Base-by-base conservation (phyloP, 2,797 vertebrate genomes). In the Tolypeutes matacus region DNA sequence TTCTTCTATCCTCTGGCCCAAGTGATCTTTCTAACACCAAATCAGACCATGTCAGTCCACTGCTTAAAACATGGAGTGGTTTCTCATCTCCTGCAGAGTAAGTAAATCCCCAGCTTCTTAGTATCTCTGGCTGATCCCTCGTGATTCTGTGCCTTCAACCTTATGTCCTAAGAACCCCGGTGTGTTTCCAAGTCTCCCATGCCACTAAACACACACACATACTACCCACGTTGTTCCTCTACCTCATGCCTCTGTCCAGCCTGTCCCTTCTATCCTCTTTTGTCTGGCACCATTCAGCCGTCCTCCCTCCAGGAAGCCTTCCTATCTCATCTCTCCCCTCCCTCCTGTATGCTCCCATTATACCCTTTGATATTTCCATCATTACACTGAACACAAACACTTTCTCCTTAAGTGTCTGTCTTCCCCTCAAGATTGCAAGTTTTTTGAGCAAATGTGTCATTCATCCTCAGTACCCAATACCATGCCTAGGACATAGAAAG, bases 401-500 rank as follows among this genome's bases (percentile, higher is more conserved):
- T 14, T 73, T 81, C 42, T 75, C 29, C 60, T 31, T 9, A 34
- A 51, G 42, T 31, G 27, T 84, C 34, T 29, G 0, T 67, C 15
- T 69, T 90, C 34, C 65, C 27, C 13, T 93, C 49, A 34, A 60
- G 39, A 64, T 14, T 36, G n/a, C 1, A 11, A 39, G 29, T 64
- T 93, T 70, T 95, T 69, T 60, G 49, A 85, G 14, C 58, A 69
- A 27, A 25, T 58, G 20, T 65, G 25, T 88, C 70, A 51, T 34
- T 90, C 51, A 60, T 88, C 70, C 34, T 9, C 53, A 67, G 65
- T 49, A 27, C 9, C 34, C 67, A 81, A 12, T 69, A 31, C 77
- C n/a, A 93, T 88, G 18, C 21, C 77, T 46, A 51, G 64, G 78
- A 70, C 60, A 62, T 31, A 78, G 72, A 96, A 75, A 7, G 58